Percentiles rank a stretch among this genome's conserved stretches.
These are phyloP conservation scores for Anguilla japonica DNA, from an alignment of 2,113 vertebrate genomes.

Conservation along the genomic window DNA sequence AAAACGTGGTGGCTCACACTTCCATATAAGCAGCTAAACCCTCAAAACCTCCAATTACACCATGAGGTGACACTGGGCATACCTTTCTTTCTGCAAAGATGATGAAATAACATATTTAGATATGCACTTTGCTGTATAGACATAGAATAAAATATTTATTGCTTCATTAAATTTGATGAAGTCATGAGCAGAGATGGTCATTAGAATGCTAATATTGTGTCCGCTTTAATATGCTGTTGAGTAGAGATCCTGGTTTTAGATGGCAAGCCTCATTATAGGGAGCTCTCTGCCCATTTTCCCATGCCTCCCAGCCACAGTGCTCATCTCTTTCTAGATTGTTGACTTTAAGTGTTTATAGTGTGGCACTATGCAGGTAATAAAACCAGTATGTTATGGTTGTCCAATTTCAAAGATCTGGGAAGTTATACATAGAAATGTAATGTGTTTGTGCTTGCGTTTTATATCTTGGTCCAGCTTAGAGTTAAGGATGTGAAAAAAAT, in stretches of 20 bases:
- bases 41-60: slow-evolving; percentile 44
- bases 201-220: slow-evolving; percentile 73
- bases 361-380: slow-evolving; percentile 47
- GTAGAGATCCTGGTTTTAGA: slow-evolving; percentile 50
- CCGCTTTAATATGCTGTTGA: slow-evolving; percentile 66
- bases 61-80: slow-evolving; percentile 44
- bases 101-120: slow-evolving; percentile 70
- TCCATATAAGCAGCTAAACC: slow-evolving; percentile 42
- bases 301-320: slow-evolving; percentile 53
- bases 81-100: slow-evolving; percentile 57
- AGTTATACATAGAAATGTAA: slow-evolving; percentile 47
- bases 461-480: neutral
- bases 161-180: slow-evolving; percentile 80
- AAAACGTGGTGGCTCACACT: slow-evolving; percentile 26
- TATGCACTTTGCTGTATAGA: slow-evolving; percentile 71
- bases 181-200: slow-evolving; percentile 62
- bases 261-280: slow-evolving; percentile 61
- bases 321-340: slow-evolving; percentile 57
- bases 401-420: slow-evolving; percentile 50
- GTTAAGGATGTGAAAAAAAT: neutral
- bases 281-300: slow-evolving; percentile 49
- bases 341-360: slow-evolving; percentile 68
- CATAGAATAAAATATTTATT: slow-evolving; percentile 74
- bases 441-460: slow-evolving; percentile 35
- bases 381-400: slow-evolving; percentile 55